phyloP scores from a whole-genome alignment of 1,140 invertebrate genomes.

The Drosophila rhopaloa region DNA sequence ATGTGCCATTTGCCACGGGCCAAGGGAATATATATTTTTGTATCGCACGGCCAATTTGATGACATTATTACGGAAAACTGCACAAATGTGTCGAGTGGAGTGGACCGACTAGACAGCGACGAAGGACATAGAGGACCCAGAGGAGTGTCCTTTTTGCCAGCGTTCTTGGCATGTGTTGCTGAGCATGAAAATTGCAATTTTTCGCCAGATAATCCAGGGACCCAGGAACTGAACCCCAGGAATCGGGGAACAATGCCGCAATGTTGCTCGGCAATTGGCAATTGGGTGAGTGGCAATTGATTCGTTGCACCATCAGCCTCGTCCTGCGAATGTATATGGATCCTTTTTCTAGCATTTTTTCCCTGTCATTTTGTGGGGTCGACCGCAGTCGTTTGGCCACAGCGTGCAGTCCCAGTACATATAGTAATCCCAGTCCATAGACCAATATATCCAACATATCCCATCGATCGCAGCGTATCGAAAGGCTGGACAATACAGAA shows the following conservation, averaged over 20 bases:
- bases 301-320: conserved; percentile 68
- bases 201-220: conserved; percentile 63
- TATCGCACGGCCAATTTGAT: conserved; percentile 56
- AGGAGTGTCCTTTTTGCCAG: conserved; percentile 34
- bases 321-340: conserved; percentile 12
- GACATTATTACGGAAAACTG: conserved; percentile 64
- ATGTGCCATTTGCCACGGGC: conserved; percentile 17
- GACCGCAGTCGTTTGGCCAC: conserved; percentile 79
- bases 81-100: conserved; percentile 42
- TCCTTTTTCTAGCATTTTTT: conserved; percentile 4
- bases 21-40: conserved; percentile 10
- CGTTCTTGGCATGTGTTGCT: conserved; percentile 49
- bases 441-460: neutral
- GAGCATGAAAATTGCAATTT: conserved; percentile 74
- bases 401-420: conserved; percentile 51
- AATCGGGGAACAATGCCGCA: conserved; percentile 42
- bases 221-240: conserved; percentile 15
- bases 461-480: conserved; percentile 56
- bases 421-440: neutral
- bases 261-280: conserved; percentile 45
- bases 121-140: neutral
- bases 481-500: conserved; percentile 31
- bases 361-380: conserved; percentile 51
- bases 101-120: conserved; percentile 1
- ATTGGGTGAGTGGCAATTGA: conserved; percentile 60